These are phyloP conservation scores for Mythimna lalbum DNA, from an alignment of 2,888 invertebrate species.

Conservation along the genomic window DNA sequence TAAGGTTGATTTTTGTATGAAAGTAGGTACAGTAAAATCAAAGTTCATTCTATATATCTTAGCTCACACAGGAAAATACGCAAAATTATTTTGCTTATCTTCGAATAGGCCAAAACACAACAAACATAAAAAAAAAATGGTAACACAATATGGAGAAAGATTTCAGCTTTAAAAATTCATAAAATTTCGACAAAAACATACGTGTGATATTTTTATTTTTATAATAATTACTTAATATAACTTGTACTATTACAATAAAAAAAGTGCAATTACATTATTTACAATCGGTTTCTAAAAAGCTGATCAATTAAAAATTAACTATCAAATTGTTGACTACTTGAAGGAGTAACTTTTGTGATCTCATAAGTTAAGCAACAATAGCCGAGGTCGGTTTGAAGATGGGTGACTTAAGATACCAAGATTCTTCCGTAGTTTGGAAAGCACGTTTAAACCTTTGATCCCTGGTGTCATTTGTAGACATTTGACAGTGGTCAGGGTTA, in stretches of 20 bases:
- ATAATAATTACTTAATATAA: conserved; percentile 49
- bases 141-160: conserved; percentile 16
- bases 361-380: too few species aligned
- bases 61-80: too few species aligned
- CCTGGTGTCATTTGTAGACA: too few species aligned
- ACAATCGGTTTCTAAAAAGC: neutral
- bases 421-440: too few species aligned
- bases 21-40: neutral
- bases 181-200: conserved; percentile 48
- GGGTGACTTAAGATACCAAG: too few species aligned
- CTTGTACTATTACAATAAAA: conserved; percentile 59
- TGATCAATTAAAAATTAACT: too few species aligned
- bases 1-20: neutral
- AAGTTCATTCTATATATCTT: neutral
- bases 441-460: too few species aligned
- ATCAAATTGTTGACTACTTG: neutral
- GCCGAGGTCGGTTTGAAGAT: too few species aligned
- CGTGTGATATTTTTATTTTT: conserved; percentile 52
- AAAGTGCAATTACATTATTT: conserved; percentile 48
- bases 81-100: neutral
- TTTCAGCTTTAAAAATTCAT: conserved; percentile 18
- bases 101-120: neutral
- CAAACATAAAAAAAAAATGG: neutral
- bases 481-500: too few species aligned
- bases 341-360: neutral